A percentile compares a stretch with the other conserved stretches of the same genome.
Evolutionary conservation across 1,140 invertebrate genomes (phyloP).

Genomic region (Sarcophaga bullata): DNA sequence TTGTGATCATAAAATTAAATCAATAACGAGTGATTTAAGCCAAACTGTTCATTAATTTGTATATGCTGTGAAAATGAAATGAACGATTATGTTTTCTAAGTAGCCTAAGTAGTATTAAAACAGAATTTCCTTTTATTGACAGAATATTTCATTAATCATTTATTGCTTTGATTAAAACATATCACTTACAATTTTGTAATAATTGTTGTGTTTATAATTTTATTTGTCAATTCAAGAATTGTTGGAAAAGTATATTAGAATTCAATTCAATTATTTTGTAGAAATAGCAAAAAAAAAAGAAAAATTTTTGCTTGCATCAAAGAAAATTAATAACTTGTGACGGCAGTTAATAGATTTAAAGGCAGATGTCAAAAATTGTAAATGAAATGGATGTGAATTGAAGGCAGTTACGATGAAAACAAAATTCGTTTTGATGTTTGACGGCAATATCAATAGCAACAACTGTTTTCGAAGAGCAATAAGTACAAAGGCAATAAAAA

Average conservation of each 20-base stretch:
- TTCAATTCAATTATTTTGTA: background rate
- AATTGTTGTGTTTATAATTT: background rate
- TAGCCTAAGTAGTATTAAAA: too few species aligned
- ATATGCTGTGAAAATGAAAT: too few species aligned
- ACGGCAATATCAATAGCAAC: background rate
- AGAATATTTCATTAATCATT: too few species aligned
- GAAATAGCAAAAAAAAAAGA: background rate
- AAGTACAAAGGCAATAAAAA: too few species aligned
- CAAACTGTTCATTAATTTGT: too few species aligned
- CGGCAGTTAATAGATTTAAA: constrained; percentile 18
- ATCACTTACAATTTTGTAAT: too few species aligned
- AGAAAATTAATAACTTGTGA: constrained; percentile 17
- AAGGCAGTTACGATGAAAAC: background rate
- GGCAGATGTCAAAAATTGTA: constrained; percentile 4
- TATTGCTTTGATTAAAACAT: too few species aligned
- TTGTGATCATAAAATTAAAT: too few species aligned
- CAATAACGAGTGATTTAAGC: too few species aligned
- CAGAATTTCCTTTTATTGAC: too few species aligned
- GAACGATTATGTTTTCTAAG: too few species aligned
- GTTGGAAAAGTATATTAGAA: background rate
- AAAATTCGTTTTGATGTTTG: background rate
- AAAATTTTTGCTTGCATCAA: too few species aligned
- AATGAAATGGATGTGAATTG: background rate
- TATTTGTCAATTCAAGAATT: background rate
- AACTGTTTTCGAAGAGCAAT: background rate